Evolutionary conservation across 1,140 invertebrate genomes (phyloP), one percentile per base, ranked within the genome.

Genomic region (Nomia melanderi): DNA sequence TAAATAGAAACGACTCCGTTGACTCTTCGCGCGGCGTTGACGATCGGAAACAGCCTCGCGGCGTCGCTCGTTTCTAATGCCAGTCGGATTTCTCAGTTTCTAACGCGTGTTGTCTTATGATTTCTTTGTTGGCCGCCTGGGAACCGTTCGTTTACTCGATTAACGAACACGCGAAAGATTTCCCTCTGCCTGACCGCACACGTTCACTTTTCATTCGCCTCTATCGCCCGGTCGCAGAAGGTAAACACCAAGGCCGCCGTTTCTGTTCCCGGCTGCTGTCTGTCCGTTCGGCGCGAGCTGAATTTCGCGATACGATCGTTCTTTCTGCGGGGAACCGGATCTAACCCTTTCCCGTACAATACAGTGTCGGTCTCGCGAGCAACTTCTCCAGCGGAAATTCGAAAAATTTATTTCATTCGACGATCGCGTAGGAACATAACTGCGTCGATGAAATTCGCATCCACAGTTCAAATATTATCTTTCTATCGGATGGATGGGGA

Each of bases 151-250:
- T 57, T 53, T 54, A 39, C 17, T 39, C 50, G 12, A 39, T 56
- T 33, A 57, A 56, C 23, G 25, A 69, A 39, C 66, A 1, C 20
- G 14, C 33, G 27, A 44, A 36, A 29, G 56, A 47, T 60, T 71
- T 60, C 69, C 70, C 9, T 62, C 50, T 72, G 41, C 59, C 11
- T 11, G 59, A 25, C 59, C n/a, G 59, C n/a, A 72, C n/a, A 72
- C 70, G 41, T 73, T 73, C 71, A 73, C 71, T 73, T 73, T 73
- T 73, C 71, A 50, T 72, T 62, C 60, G 56, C 57, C 70, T 47
- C 27, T 71, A 47, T 71, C 69, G n/a, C 36, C n/a, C n/a, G n/a
- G n/a, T 11, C 17, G 41, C n/a, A 31, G 57, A 62, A 72, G 70
- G 70, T 72, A 72, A 62, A 27, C 70, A 12, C 27, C 70, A 72